Base-by-base conservation (phyloP, 2,888 invertebrate species). In the Timandra comae region DNA sequence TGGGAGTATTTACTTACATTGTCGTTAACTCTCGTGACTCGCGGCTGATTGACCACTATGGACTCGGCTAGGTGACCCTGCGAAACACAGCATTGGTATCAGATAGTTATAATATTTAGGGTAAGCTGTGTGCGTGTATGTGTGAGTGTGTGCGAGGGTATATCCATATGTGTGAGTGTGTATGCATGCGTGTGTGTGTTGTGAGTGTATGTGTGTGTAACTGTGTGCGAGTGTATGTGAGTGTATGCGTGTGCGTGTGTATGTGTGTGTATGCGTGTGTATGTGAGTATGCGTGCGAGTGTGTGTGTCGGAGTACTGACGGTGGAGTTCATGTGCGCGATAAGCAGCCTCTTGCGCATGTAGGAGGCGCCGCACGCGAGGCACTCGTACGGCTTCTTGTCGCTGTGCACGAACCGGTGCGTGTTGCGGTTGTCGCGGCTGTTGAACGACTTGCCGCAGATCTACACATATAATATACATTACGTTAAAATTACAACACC, bases 341-440 rank as follows among this genome's bases (percentile, higher is more conserved):
- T 90, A 0, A 95, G 86, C 35, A 91, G 78, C 2, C 93, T 93
- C 56, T 94, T 94, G 6, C 95, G 81, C 94, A 95, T 95, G 59
- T 92, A 95, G 0, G 94, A 94, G 49, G 91, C 89, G 2, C 93
- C 93, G 61, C 95, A 95, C 3, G 91, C 89, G 39, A 91, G 75
- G 60, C 95, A 95, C 69, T 94, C 94, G 71, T 94, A 95, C 0
- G 94, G 95, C 55, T 95, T 95, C 65, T 94, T 93, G 64, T 94
- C 92, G 56, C 93, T 93, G 74, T 95, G 95, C 27, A 93, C 91
- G 71, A 94, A 95, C 16, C 93, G 87, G 66, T 95, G 95, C 6
- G 93, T 92, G 78, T 95, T 94, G 37, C 94, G 87, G 62, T 95
- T 95, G 75, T 95, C 95, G 37, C 93, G 88, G 6, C 93, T 93